A percentile compares a stretch with the other conserved stretches of the same genome.
Conservation (phyloP, 2,888 invertebrate genomes). For the Thereva unica region DNA sequence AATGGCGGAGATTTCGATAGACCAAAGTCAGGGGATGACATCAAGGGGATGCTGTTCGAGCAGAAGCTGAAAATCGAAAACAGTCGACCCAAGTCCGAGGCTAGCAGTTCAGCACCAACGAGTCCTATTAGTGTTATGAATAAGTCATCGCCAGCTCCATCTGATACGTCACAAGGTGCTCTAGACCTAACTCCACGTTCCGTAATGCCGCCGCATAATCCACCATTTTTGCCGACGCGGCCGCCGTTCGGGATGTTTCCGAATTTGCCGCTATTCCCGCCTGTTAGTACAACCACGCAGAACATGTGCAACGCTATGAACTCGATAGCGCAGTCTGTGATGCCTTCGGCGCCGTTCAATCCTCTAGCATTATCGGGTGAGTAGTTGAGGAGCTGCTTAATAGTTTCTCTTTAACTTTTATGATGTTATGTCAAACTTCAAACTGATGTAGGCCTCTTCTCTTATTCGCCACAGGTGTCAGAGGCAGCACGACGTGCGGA, state of each 20-base stretch:
- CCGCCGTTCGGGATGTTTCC: constrained; percentile 58
- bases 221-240: constrained; percentile 48
- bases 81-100: constrained; percentile 48
- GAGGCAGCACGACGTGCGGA: constrained; percentile 91
- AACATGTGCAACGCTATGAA: constrained; percentile 79
- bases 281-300: constrained; percentile 63
- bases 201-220: constrained; percentile 48
- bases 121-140: constrained; percentile 50
- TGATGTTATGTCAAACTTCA: constrained; percentile 29
- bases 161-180: constrained; percentile 62
- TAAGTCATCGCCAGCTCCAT: constrained; percentile 57
- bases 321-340: constrained; percentile 78
- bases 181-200: constrained; percentile 64
- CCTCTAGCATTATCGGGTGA: constrained; percentile 77
- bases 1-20: constrained; percentile 53
- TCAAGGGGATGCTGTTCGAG: constrained; percentile 55
- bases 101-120: constrained; percentile 51
- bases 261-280: constrained; percentile 58
- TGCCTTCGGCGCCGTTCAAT: constrained; percentile 85
- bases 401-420: not conserved
- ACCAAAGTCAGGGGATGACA: constrained; percentile 55
- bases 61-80: constrained; percentile 56
- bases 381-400: constrained; percentile 42
- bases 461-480: constrained; percentile 64
- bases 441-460: constrained; percentile 36